phyloP scores from a whole-genome alignment of 1,140 invertebrate species.

The Popillia japonica region DNA sequence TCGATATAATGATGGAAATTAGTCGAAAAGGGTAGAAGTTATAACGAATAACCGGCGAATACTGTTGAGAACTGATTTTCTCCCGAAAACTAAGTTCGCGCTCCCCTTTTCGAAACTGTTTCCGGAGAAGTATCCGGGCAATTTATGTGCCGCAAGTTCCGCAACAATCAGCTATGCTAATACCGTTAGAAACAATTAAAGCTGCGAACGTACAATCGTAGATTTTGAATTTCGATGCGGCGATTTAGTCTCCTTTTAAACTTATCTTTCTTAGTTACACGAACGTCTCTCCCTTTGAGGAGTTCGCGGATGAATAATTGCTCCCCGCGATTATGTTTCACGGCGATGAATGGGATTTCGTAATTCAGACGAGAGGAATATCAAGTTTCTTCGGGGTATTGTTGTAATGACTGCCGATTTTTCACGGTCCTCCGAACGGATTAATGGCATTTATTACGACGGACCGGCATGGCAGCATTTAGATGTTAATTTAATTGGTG shows the following conservation, averaged over 20 bases:
- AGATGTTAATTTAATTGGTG: not conserved
- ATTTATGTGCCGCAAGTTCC: slow-evolving; percentile 23
- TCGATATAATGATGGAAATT: slow-evolving; percentile 4
- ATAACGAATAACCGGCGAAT: not conserved
- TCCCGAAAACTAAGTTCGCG: not conserved
- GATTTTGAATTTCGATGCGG: not conserved
- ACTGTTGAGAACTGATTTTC: not conserved
- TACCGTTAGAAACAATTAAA: slow-evolving; percentile 17
- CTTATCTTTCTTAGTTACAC: too few species aligned
- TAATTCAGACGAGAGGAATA: slow-evolving; percentile 13
- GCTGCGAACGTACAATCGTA: not conserved
- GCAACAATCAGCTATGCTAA: slow-evolving; percentile 26
- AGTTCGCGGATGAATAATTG: not conserved
- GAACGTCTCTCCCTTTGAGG: not conserved
- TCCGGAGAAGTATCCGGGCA: not conserved
- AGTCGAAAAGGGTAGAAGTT: not conserved
- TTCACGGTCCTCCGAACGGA: not conserved
- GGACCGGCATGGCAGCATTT: not conserved
- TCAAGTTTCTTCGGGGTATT: not conserved
- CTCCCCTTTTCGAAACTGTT: not conserved
- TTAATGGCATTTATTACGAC: not conserved
- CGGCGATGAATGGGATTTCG: slow-evolving; percentile 1
- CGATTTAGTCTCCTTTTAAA: not conserved
- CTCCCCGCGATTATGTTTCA: not conserved
- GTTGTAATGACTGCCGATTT: not conserved